Evolutionary conservation across 2,888 invertebrate species (phyloP).

Genomic region (Ormyrus pomaceus): DNA sequence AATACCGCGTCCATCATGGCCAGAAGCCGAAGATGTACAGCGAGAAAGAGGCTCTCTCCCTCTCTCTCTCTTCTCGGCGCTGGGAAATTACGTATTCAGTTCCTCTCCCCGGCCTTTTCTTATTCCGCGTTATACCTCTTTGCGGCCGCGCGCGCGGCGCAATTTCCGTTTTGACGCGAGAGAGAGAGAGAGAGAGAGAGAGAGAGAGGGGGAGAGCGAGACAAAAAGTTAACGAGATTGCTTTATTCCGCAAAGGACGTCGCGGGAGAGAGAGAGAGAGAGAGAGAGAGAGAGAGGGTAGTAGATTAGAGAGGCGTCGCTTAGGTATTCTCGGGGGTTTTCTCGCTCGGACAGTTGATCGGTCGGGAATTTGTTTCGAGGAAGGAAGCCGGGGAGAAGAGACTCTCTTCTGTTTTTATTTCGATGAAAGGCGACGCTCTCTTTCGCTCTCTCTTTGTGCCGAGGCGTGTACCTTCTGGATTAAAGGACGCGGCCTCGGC

Average conservation of each 20-base stretch:
- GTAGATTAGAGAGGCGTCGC: conserved; percentile 37
- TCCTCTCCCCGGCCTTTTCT: background rate
- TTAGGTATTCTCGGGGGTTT: conserved; percentile 28
- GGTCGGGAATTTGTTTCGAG: conserved; percentile 12
- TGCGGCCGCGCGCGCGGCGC: conserved; percentile 10
- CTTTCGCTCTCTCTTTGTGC: no score
- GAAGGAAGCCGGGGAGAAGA: background rate
- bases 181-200: background rate
- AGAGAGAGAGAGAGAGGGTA: background rate
- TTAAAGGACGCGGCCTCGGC: no score
- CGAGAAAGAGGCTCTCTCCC: background rate
- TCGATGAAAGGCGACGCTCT: no score
- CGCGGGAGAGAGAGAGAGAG: background rate
- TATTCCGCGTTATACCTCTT: conserved; percentile 2
- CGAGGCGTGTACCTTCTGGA: no score
- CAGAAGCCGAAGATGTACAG: no score
- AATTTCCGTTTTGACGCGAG: conserved; percentile 54
- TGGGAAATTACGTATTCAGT: no score
- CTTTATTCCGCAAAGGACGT: conserved; percentile 49
- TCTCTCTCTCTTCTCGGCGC: background rate
- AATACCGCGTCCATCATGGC: no score
- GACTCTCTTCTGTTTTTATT: no score
- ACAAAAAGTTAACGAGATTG: conserved; percentile 57
- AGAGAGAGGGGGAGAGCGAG: no score
- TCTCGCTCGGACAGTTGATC: conserved; percentile 17